These are phyloP conservation scores for Hafferia zeledoni DNA, from an alignment of 2,797 vertebrate genomes.

Conservation along the genomic window DNA sequence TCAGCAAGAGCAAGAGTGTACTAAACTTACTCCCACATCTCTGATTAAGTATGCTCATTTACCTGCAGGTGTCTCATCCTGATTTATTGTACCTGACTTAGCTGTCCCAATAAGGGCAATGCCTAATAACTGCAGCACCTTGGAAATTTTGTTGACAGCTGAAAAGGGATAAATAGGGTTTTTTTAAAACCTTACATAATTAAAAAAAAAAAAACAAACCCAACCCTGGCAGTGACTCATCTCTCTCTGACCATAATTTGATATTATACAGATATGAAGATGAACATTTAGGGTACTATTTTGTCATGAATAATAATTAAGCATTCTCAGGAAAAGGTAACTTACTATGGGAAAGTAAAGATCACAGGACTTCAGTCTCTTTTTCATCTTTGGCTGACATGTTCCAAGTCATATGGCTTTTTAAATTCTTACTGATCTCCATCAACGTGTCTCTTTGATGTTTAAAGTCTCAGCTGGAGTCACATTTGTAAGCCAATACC, in stretches of 20 bases:
- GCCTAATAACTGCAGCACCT: neutral
- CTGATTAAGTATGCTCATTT: neutral
- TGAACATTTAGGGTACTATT: neutral
- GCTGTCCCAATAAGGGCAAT: no score
- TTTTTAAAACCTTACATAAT: neutral
- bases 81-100: neutral
- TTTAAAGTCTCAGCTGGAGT: slow-evolving; percentile 45
- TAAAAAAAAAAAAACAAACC: neutral
- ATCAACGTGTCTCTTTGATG: slow-evolving; percentile 17
- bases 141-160: neutral
- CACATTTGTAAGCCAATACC: slow-evolving; percentile 15
- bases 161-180: neutral
- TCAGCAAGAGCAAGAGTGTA: neutral
- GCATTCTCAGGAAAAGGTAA: neutral
- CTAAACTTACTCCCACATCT: neutral
- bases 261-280: neutral
- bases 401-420: slow-evolving; percentile 12
- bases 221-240: neutral
- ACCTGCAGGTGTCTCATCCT: neutral
- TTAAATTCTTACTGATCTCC: slow-evolving; percentile 32
- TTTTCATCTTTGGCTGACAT: slow-evolving; percentile 42
- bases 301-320: neutral
- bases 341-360: slow-evolving; percentile 11
- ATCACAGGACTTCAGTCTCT: slow-evolving; percentile 26
- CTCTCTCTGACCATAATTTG: neutral